A percentile compares a stretch with the other conserved stretches of the same genome.
Conservation (phyloP, 2,888 invertebrate genomes). For the Melinaea marsaeus region DNA sequence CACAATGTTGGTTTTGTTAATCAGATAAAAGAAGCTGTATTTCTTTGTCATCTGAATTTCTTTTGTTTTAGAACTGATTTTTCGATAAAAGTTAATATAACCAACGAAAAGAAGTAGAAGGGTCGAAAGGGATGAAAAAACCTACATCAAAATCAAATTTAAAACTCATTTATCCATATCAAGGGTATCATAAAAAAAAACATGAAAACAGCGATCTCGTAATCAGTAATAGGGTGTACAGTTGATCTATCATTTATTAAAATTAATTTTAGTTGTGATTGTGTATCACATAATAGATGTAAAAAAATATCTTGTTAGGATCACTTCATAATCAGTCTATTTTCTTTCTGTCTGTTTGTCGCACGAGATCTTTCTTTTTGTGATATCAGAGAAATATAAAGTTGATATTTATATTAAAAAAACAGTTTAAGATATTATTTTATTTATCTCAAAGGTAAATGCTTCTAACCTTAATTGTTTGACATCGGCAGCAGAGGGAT, state of each 20-base stretch:
- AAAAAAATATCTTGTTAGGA: no score
- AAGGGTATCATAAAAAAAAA: conserved; percentile 21
- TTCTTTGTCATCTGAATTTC: conserved; percentile 9
- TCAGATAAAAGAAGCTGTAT: conserved; percentile 19
- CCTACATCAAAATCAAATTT: conserved; percentile 32
- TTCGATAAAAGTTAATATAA: conserved; percentile 13
- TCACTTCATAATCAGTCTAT: no score
- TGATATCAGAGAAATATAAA: no score
- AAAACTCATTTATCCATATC: conserved; percentile 30
- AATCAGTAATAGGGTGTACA: conserved; percentile 24
- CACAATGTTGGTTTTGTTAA: conserved; percentile 20
- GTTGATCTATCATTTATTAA: conserved; percentile 5
- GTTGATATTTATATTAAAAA: no score
- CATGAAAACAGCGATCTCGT: conserved; percentile 29
- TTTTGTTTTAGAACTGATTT: conserved; percentile 11
- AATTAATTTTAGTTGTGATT: no score
- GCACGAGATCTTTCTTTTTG: no score
- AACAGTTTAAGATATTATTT: no score
- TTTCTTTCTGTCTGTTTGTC: no score
- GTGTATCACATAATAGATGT: no score
- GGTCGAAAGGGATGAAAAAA: conserved; percentile 19
- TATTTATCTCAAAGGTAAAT: no score
- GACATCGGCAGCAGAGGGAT: no score
- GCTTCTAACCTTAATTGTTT: no score
- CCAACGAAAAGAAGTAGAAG: conserved; percentile 8